phyloP scores from a whole-genome alignment of 2,888 invertebrate species.

The Malachius bipustulatus region DNA sequence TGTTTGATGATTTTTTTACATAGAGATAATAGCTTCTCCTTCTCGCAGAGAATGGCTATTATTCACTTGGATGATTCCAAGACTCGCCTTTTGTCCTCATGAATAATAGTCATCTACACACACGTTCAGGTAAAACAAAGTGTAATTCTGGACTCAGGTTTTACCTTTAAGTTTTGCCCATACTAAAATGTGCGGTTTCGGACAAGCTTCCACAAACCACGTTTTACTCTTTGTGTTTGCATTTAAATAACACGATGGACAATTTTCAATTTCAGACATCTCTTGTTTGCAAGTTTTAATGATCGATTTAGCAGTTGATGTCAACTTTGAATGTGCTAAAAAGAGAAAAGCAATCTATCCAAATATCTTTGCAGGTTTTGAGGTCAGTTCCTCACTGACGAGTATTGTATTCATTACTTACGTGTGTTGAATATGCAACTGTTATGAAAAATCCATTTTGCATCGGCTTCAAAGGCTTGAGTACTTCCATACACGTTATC shows the following conservation, averaged over 20 bases:
- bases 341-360: conserved; percentile 17
- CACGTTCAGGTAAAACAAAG: too few species aligned
- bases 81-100: too few species aligned
- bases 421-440: conserved; percentile 82
- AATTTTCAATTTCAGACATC: conserved; percentile 85
- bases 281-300: conserved; percentile 79
- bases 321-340: conserved; percentile 66
- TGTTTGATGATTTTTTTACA: too few species aligned
- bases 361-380: too few species aligned
- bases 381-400: too few species aligned
- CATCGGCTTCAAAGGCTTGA: conserved; percentile 80
- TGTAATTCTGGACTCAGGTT: too few species aligned
- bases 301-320: conserved; percentile 62
- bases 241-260: conserved; percentile 82
- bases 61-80: too few species aligned
- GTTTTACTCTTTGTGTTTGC: conserved; percentile 67
- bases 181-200: conserved; percentile 76
- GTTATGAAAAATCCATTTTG: conserved; percentile 90
- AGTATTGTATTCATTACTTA: conserved; percentile 39
- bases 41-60: too few species aligned
- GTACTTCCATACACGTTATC: conserved; percentile 71
- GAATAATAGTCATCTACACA: too few species aligned
- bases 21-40: too few species aligned
- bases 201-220: conserved; percentile 90
- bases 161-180: conserved; percentile 91